Conservation (phyloP, 2,113 vertebrate species). For the Istiophorus platypterus region DNA sequence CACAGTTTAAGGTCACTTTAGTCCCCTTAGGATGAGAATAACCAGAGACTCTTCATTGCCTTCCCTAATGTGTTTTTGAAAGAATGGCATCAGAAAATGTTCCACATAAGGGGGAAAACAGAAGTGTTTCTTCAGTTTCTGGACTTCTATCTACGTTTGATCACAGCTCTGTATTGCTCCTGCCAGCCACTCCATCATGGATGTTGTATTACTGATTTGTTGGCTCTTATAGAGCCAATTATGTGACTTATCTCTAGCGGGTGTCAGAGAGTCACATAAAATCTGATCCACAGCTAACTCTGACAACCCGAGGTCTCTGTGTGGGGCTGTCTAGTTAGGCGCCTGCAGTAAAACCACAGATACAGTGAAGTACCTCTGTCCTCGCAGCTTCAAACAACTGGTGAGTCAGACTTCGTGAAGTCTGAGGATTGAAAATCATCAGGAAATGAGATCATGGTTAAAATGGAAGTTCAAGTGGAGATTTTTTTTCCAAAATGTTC, state of each 20-base stretch:
- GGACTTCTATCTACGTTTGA: constrained; percentile 9
- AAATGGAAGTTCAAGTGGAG: neutral
- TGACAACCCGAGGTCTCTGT: constrained; percentile 8
- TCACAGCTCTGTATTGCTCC: constrained; percentile 42
- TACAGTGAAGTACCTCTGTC: constrained; percentile 7
- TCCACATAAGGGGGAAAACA: neutral
- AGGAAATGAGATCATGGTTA: neutral
- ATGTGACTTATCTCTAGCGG: constrained; percentile 41
- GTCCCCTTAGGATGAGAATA: constrained; percentile 7
- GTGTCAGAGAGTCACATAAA: constrained; percentile 48
- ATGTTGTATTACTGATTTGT: constrained; percentile 68
- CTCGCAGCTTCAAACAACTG: constrained; percentile 34
- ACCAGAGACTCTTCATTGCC: neutral
- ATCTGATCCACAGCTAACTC: constrained; percentile 9
- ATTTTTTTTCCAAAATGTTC: neutral
- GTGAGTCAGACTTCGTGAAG: constrained; percentile 33
- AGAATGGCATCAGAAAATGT: neutral
- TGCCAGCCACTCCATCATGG: constrained; percentile 36
- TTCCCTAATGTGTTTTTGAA: neutral
- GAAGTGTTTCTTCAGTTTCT: constrained; percentile 13
- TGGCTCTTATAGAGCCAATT: constrained; percentile 40
- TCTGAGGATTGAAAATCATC: constrained; percentile 17
- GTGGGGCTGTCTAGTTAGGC: constrained; percentile 10
- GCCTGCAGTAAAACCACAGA: constrained; percentile 6
- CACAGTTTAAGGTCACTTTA: constrained; percentile 33